Evolutionary conservation across 2,113 vertebrate genomes (phyloP), one percentile per base, ranked within the genome.

Genomic region (Leuciscus idus): DNA sequence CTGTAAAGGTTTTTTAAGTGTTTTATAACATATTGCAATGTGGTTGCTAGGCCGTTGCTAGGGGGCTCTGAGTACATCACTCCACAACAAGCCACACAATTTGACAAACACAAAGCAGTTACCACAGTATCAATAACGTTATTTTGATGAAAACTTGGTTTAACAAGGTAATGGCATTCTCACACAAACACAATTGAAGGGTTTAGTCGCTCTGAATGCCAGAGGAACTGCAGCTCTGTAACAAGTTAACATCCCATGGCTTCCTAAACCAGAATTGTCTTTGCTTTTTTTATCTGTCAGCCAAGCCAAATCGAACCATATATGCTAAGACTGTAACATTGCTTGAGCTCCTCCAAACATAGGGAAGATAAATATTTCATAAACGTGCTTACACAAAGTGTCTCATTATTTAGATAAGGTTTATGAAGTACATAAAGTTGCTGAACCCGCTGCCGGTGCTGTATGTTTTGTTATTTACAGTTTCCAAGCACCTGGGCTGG

Each of bases 401-500:
- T 48, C 78, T 81, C 23, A 46, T 6, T 81, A 43, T 62, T 81
- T 61, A 81, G 23, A 81, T 81, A 64, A 46, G 26, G 57, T 81
- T 61, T 81, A 81, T 62, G 57, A 62, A 46, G 61, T 50, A 50
- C 66, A 82, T 68, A 30, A 50, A 82, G 61, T 17, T 10, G 33
- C 6, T 81, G 23, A 62, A 43, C 55, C 61, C 1, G 19, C n/a
- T 46, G 36, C 39, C 11, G 2, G 43, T 66, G 43, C 11, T 79
- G 39, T 21, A 62, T 68, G n/a, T 82, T 64, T 82, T 11, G 28
- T 62, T 66, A 21, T 82, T 50, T 30, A 12, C 43, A 48, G 62
- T 82, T 68, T 68, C 61, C 62, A 82, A 82, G 80, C 80, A 82
- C 80, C 62, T 82, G 80, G 4, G 61, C 28, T 68, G 43, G 61